A percentile compares a stretch with the other conserved stretches of the same genome.
phyloP scores from a whole-genome alignment of 2,888 invertebrate genomes.

The Myopa testacea region DNA sequence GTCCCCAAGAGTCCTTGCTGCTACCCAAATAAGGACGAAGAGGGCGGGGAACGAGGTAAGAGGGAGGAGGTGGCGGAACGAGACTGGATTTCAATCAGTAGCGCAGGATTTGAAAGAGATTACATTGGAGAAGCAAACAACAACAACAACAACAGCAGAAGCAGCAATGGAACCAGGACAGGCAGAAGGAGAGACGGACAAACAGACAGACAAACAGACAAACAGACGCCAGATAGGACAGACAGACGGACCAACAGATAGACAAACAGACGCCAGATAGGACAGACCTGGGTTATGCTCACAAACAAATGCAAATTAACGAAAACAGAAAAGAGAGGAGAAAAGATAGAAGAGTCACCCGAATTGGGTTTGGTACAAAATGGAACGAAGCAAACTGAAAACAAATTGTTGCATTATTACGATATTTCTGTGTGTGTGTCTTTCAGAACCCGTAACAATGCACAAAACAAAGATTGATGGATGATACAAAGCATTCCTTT shows the following conservation, averaged over 20 bases:
- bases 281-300: not conserved
- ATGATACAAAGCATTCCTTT: slow-evolving; percentile 53
- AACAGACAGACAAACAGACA: not conserved
- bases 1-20: not conserved
- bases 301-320: not conserved
- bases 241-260: not conserved
- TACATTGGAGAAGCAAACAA: not conserved
- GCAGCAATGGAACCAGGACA: not conserved
- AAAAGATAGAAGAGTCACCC: not conserved
- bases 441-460: not conserved
- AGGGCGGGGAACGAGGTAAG: not conserved
- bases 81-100: slow-evolving; percentile 8
- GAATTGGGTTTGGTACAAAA: not conserved
- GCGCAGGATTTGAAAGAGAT: not conserved
- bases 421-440: not conserved
- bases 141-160: slow-evolving; percentile 16
- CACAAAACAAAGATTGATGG: slow-evolving; percentile 34
- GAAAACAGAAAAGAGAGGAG: too few species aligned
- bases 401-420: slow-evolving; percentile 18
- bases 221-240: not conserved
- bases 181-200: too few species aligned
- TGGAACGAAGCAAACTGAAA: not conserved
- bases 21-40: not conserved
- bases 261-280: not conserved
- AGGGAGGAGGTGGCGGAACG: not conserved